Evolutionary conservation across 1,140 invertebrate species (phyloP).

Genomic region (Drosophila obscura): DNA sequence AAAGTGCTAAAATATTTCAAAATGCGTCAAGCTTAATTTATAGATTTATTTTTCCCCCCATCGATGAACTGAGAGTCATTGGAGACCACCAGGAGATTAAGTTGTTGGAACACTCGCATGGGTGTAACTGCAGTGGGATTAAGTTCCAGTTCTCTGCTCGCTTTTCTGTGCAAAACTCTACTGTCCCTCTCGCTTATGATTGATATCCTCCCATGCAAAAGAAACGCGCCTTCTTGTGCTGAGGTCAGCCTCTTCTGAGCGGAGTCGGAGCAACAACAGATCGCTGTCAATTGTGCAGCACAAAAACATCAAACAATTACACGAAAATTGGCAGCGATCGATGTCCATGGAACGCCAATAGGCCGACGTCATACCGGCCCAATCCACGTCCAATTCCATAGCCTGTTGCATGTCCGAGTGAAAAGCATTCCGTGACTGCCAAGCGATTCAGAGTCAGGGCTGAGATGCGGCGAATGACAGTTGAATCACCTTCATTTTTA

Average conservation of each 20-base stretch:
- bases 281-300: constrained; percentile 62
- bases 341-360: constrained; percentile 68
- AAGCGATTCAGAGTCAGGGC: constrained; percentile 57
- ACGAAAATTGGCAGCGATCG: constrained; percentile 79
- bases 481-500: constrained; percentile 83
- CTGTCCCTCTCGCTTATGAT: too few relatives aligned
- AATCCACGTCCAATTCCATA: constrained; percentile 25
- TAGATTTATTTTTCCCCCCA: constrained; percentile 36
- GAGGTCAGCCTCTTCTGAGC: too few relatives aligned
- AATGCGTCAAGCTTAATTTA: constrained; percentile 76
- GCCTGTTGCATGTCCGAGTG: constrained; percentile 52
- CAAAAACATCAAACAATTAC: constrained; percentile 72
- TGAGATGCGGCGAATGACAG: constrained; percentile 38
- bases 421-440: constrained; percentile 71
- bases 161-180: too few relatives aligned
- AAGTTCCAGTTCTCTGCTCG: too few relatives aligned
- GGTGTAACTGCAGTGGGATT: not conserved
- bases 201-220: too few relatives aligned
- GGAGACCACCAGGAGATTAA: constrained; percentile 21
- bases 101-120: constrained; percentile 6
- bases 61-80: constrained; percentile 8
- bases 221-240: too few relatives aligned
- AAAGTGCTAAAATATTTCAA: constrained; percentile 82
- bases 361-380: constrained; percentile 60
- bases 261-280: constrained; percentile 9